These are phyloP conservation scores for Ranitomeya imitator DNA, from an alignment of 2,113 vertebrate species.

Conservation along the genomic window DNA sequence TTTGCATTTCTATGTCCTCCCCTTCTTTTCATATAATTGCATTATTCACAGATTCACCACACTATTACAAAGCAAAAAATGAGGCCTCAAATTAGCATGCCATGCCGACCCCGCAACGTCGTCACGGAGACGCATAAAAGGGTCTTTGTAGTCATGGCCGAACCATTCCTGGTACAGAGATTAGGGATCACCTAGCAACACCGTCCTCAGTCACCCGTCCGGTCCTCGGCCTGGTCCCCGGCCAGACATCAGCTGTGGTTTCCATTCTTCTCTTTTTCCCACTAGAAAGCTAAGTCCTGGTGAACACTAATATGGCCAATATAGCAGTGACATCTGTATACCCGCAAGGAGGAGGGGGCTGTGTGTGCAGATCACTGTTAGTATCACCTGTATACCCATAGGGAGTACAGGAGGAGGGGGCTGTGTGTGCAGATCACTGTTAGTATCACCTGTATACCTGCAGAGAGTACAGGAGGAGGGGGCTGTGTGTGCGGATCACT, in stretches of 20 bases:
- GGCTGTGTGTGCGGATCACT: too few relatives aligned
- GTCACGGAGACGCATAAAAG: constrained; percentile 7
- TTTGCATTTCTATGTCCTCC: not conserved
- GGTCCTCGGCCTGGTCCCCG: not conserved
- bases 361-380: too few relatives aligned
- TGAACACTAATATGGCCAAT: not conserved
- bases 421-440: too few relatives aligned
- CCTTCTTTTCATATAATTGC: not conserved
- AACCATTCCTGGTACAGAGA: constrained; percentile 37
- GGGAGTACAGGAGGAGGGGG: too few relatives aligned
- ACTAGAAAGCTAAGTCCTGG: not conserved
- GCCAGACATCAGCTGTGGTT: not conserved
- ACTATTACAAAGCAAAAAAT: not conserved
- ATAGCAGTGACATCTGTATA: not conserved
- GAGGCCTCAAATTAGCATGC: constrained; percentile 39
- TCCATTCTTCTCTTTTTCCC: not conserved
- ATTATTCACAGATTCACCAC: constrained; percentile 9
- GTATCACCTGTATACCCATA: too few relatives aligned
- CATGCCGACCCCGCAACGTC: constrained; percentile 3
- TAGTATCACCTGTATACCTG: too few relatives aligned
- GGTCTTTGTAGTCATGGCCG: constrained; percentile 20
- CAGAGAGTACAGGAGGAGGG: too few relatives aligned
- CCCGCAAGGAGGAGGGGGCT: not conserved
- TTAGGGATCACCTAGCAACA: constrained; percentile 51
- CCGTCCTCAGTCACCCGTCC: not conserved